Base-by-base conservation (phyloP, 2,797 vertebrate species). In the Kryptolebias ocellatus region DNA sequence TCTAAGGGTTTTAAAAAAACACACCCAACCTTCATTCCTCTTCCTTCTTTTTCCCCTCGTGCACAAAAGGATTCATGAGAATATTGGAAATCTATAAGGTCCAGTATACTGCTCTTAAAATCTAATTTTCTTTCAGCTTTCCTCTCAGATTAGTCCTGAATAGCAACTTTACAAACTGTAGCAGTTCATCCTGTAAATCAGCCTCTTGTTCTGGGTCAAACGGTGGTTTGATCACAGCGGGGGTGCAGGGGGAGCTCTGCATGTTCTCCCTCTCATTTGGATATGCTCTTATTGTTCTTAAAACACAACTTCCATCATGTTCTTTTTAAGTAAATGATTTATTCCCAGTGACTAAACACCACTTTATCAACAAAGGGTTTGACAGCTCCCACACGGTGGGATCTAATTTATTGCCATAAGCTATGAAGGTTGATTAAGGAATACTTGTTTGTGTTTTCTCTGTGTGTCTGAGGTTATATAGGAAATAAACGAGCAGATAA, bases 21-120 rank as follows among this genome's bases (percentile, higher is more conserved):
- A 17, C 18, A 31, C n/a, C 12, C 17, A 49, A 45, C 27, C 2
- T 45, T 51, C 14, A 4, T 14, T 74, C 16, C 9, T 10, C 15
- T 31, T 1, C 34, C 34, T 17, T 49, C 51, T 49, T 6, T 37
- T 29, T 16, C 20, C 20, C 10, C 27, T 12, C 39, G 67, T 28
- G 10, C 28, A 53, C 53, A 24, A 12, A 55, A 54, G 59, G 56
- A 72, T 74, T 70, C 49, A 64, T 67, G 49, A 62, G 67, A 78
- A 86, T 76, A 79, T 78, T 65, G 69, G 74, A 73, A 88, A 84
- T 89, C 80, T 56, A 85, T 78, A 51, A 65, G 39, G 67, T 65
- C 49, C 62, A 9, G 53, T 31, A 27, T 49, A 60, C 46, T 39
- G 46, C 50, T 66, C 64, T 78, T 64, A 69, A 67, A 69, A 76